A percentile compares a stretch with the other conserved stretches of the same genome.
phyloP scores from a whole-genome alignment of 2,888 invertebrate species.

The Harpalus rubripes region DNA sequence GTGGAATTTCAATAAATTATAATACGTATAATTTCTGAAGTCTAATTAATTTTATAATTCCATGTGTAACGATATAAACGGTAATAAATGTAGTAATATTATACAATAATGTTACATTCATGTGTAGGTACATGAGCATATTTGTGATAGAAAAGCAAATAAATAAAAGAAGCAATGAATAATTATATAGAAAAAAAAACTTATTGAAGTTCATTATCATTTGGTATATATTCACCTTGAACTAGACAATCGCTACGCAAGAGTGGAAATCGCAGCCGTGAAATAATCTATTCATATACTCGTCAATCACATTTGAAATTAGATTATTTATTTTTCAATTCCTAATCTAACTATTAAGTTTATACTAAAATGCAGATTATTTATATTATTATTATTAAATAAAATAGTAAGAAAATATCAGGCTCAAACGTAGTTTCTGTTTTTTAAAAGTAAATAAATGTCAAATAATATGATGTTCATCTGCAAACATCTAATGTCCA shows the following conservation, averaged over 20 bases:
- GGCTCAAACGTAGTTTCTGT: no score
- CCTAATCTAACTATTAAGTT: not conserved
- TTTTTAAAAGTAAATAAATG: not conserved
- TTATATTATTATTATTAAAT: not conserved
- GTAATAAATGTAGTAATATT: not conserved
- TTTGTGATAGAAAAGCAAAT: not conserved
- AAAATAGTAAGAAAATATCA: no score
- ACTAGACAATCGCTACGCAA: conserved; percentile 37
- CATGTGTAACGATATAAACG: not conserved
- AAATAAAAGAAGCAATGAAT: not conserved
- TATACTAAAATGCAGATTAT: not conserved
- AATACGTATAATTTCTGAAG: not conserved
- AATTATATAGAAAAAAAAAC: conserved; percentile 39
- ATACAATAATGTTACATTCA: not conserved
- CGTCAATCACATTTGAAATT: conserved; percentile 7
- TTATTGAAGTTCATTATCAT: conserved; percentile 60
- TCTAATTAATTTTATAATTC: not conserved
- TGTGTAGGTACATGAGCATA: conserved; percentile 1
- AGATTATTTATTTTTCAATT: conserved; percentile 4
- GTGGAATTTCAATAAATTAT: not conserved
- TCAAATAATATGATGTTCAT: not conserved
- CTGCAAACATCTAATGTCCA: not conserved
- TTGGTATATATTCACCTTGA: conserved; percentile 48
- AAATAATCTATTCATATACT: conserved; percentile 14
- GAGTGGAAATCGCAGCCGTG: conserved; percentile 13